A percentile compares a stretch with the other conserved stretches of the same genome.
These are phyloP conservation scores for Brachionus rotundiformis DNA, from an alignment of 1,140 invertebrate genomes.

Conservation along the genomic window DNA sequence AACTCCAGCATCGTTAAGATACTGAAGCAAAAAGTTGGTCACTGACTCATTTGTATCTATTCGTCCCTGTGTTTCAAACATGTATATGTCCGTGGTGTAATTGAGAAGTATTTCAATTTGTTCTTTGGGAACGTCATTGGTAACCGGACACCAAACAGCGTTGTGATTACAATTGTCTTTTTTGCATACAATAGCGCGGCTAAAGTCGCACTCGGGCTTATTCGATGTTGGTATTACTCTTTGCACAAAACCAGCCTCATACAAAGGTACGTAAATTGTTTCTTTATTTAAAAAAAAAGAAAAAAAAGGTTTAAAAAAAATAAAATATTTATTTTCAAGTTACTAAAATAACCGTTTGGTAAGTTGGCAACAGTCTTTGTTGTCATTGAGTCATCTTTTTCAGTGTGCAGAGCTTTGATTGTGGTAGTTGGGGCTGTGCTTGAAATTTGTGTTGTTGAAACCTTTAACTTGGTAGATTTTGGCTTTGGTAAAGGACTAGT, in stretches of 20 bases:
- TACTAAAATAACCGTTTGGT: conserved; percentile 50
- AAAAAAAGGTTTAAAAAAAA: conserved; percentile 28
- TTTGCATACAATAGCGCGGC: conserved; percentile 23
- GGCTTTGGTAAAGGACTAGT: not conserved
- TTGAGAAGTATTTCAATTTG: conserved; percentile 47
- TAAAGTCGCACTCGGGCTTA: conserved; percentile 46
- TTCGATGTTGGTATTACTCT: conserved; percentile 41
- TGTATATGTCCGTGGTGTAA: conserved; percentile 48
- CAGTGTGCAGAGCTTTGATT: conserved; percentile 9
- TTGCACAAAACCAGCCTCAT: conserved; percentile 48
- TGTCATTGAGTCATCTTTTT: conserved; percentile 12
- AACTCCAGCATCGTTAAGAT: conserved; percentile 38
- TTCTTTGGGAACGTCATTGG: conserved; percentile 47
- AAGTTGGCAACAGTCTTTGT: conserved; percentile 17
- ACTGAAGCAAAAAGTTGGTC: conserved; percentile 42
- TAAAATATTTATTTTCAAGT: not conserved
- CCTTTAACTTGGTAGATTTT: not conserved
- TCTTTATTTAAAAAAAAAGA: conserved; percentile 4
- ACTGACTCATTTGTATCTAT: conserved; percentile 34
- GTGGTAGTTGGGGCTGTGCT: not conserved
- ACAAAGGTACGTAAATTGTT: conserved; percentile 47
- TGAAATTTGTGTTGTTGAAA: not conserved
- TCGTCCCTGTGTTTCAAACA: conserved; percentile 35
- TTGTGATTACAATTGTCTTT: conserved; percentile 29
- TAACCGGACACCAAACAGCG: conserved; percentile 44